Percentiles rank a stretch among this genome's conserved stretches.
Evolutionary conservation across 1,140 invertebrate species (phyloP).

Genomic region (Condylostylus longicornis): DNA sequence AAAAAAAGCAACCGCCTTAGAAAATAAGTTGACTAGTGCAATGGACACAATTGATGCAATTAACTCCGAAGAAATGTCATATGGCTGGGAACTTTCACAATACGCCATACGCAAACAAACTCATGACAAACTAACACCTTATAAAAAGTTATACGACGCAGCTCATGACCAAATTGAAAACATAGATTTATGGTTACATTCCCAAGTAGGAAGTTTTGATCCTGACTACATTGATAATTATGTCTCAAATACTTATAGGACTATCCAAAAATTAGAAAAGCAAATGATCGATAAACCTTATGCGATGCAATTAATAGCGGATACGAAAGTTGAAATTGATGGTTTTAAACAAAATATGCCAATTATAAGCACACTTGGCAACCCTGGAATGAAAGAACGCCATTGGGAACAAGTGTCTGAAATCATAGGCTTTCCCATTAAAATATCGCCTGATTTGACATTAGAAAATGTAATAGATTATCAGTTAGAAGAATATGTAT

Average conservation of each 20-base stretch:
- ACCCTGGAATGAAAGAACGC: constrained; percentile 79
- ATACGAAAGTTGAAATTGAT: constrained; percentile 53
- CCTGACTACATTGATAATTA: constrained; percentile 80
- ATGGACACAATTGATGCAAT: constrained; percentile 74
- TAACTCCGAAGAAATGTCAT: constrained; percentile 82
- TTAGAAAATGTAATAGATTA: constrained; percentile 86
- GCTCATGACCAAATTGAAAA: constrained; percentile 73
- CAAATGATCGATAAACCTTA: constrained; percentile 57
- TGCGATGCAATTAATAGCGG: constrained; percentile 45
- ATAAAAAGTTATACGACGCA: constrained; percentile 77
- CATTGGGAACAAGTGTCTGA: constrained; percentile 96
- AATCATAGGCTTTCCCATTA: constrained; percentile 84
- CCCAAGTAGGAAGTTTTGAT: constrained; percentile 66
- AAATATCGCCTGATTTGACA: constrained; percentile 68
- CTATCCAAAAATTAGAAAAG: constrained; percentile 79
- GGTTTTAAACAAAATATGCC: constrained; percentile 82
- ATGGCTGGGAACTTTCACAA: constrained; percentile 74
- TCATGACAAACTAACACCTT: constrained; percentile 63
- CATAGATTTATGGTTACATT: constrained; percentile 67
- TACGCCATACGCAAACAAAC: constrained; percentile 70
- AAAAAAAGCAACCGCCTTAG: constrained; percentile 57
- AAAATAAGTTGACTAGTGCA: constrained; percentile 49
- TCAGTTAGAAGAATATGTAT: constrained; percentile 75
- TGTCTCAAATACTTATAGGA: constrained; percentile 61
- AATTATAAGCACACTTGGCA: constrained; percentile 80